Evolutionary conservation across 1,140 invertebrate genomes (phyloP), one percentile per base, ranked within the genome.

Genomic region (Cydia amplana): DNA sequence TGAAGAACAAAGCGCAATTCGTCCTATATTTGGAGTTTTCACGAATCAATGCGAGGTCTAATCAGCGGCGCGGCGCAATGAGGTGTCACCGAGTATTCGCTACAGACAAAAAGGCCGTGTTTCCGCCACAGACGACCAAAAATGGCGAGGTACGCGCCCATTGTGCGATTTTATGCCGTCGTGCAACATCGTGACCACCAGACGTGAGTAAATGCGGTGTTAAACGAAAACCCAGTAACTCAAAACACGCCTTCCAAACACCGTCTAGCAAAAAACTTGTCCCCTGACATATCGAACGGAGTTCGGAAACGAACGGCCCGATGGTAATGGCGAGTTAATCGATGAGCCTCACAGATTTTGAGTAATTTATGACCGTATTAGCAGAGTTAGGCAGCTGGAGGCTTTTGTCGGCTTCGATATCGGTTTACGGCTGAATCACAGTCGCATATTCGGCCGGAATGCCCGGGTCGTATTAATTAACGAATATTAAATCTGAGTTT

Each of bases 321-420:
- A 74, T 79, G 85, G 82, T 84, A 87, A 87, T 87, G 65, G 85
- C 85, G 83, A 82, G 76, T 82, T 49, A 36, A 76, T 84, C 75
- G 77, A 83, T 70, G 65, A 70, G 65, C 36, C 65, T 70, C 65
- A 70, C 82, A 83, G 83, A 90, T 92, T 87, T 88, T 83, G 88
- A 87, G 89, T 91, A 91, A 92, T 92, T 91, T 89, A 92, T 91
- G 88, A 89, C 81, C 84, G 87, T 91, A 91, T 91, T 89, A 91
- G 87, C 86, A 81, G 85, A 87, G 88, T 84, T 92, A 91, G 91
- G 82, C 81, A 82, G 86, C 81, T 78, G 82, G 77, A n/a, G 74
- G 79, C 79, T 87, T 91, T 91, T 92, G 91, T 90, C 89, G 91
- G 91, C 85, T 80, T 79, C 79, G 81, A 78, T 87, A 87, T 89